These are phyloP conservation scores for Zaprionus nigranus DNA, from an alignment of 1,140 invertebrate genomes.

Conservation along the genomic window DNA sequence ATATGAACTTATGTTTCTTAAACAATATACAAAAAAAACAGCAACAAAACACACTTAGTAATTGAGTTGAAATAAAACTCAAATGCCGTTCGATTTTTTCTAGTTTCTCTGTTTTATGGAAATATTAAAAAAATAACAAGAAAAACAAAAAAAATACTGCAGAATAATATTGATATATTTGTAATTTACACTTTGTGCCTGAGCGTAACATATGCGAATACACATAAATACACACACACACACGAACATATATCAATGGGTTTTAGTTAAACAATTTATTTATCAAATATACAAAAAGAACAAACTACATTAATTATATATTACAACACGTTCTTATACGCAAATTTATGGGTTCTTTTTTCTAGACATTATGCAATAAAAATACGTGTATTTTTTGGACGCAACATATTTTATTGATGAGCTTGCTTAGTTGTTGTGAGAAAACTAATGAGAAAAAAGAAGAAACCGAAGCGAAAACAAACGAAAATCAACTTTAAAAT, in stretches of 20 bases:
- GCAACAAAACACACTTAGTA: constrained; percentile 39
- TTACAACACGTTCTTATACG: neutral
- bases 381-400: constrained; percentile 51
- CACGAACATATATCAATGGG: constrained; percentile 44
- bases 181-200: constrained; percentile 83
- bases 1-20: constrained; percentile 45
- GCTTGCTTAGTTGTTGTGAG: constrained; percentile 81
- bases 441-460: constrained; percentile 46
- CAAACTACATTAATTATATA: constrained; percentile 1
- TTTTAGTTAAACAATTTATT: constrained; percentile 44
- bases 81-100: constrained; percentile 46
- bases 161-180: constrained; percentile 72
- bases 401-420: constrained; percentile 74
- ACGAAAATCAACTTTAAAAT: constrained; percentile 51
- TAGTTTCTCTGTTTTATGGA: constrained; percentile 35
- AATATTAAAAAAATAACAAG: constrained; percentile 19
- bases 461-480: constrained; percentile 40
- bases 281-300: constrained; percentile 27
- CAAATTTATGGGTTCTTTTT: constrained; percentile 18
- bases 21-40: constrained; percentile 39
- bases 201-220: constrained; percentile 74
- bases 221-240: constrained; percentile 43
- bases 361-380: constrained; percentile 53
- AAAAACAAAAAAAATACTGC: constrained; percentile 34
- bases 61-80: constrained; percentile 10